Evolutionary conservation across 2,113 vertebrate species (phyloP), one percentile per base, ranked within the genome.

Genomic region (Murina feae): DNA sequence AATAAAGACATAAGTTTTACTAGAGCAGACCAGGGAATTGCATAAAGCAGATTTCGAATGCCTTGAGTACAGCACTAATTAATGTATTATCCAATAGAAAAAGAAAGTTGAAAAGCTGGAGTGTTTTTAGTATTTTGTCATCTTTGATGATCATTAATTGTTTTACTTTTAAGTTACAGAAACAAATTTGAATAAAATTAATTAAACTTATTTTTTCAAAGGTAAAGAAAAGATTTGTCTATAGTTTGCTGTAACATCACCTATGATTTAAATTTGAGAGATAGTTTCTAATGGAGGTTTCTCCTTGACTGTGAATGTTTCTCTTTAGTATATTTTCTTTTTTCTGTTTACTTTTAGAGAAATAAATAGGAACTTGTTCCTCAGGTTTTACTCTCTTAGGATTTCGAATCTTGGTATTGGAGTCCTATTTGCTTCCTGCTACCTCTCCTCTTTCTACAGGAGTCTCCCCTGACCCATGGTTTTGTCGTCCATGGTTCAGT

Each of bases 121-220:
- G 23, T 87, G 23, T 65, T 86, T 86, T 66, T 72, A 68, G 16
- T 49, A 72, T 79, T 88, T 74, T 94, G 42, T 87, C 13, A 60
- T 65, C 11, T 85, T 35, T 75, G 28, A 82, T 58, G 32, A 74
- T 47, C 9, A 44, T 63, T 32, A 75, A 32, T n/a, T 94, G 18
- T 90, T 76, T 86, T 69, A 75, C 69, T 93, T 94, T 81, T 74
- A 94, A 89, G 79, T 66, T 68, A 87, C 1, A n/a, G 5, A 93
- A 74, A 58, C 1, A 49, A 55, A 69, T 95, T 91, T 84, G 18
- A 84, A 87, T 93, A 65, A 49, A 94, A 92, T 42, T 30, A 1
- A 30, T 89, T 80, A 58, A 85, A 53, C 10, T 47, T 94, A 17
- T 55, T 91, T 95, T 95, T 92, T 92, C 23, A 94, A 84, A 94